Evolutionary conservation across 2,797 vertebrate genomes (phyloP), one percentile per base, ranked within the genome.

Genomic region (Lepus townsendii): DNA sequence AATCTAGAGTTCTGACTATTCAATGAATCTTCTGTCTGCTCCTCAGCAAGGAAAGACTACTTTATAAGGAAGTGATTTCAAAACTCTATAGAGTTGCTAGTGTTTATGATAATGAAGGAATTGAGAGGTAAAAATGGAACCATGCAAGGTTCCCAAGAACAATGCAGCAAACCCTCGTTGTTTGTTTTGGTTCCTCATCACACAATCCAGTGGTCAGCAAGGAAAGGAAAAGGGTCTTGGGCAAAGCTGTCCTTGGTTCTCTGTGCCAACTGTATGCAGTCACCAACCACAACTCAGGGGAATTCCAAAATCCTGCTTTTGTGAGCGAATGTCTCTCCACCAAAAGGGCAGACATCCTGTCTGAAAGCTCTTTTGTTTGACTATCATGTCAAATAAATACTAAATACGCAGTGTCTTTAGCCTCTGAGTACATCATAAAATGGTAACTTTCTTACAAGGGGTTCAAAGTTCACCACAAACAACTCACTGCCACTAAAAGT

Each of bases 1-100:
- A 80, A 62, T 7, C 68, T 62, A 63, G 57, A 90, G 30, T 72
- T 83, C 38, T 86, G 47, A 82, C 62, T 84, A 38, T 14, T 92
- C 87, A 96, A 77, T 78, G 90, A 95, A 88, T 8, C 16, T 77
- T 96, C 78, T 92, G 89, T 94, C 73, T 75, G 62, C 26, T 95
- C 35, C 27, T 54, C 68, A 68, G 60, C 79, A 83, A 96, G 83
- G 50, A 85, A 82, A 66, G 79, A 87, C 77, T 35, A 84, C 86
- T 96, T 91, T 90, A 85, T 89, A 95, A 95, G 95, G 94, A 94
- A 95, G 89, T 79, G 42, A 95, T 91, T 95, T 95, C 91, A 95
- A 95, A 97, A 95, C 78, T 86, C 82, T 83, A 47, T 47, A 91
- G 84, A 79, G 60, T 83, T 83, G 86, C 63, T 80, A 27, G 71